Percentiles rank a stretch among this genome's conserved stretches.
Conservation (phyloP, 1,140 invertebrate genomes). For the Drosophila mojavensis region DNA sequence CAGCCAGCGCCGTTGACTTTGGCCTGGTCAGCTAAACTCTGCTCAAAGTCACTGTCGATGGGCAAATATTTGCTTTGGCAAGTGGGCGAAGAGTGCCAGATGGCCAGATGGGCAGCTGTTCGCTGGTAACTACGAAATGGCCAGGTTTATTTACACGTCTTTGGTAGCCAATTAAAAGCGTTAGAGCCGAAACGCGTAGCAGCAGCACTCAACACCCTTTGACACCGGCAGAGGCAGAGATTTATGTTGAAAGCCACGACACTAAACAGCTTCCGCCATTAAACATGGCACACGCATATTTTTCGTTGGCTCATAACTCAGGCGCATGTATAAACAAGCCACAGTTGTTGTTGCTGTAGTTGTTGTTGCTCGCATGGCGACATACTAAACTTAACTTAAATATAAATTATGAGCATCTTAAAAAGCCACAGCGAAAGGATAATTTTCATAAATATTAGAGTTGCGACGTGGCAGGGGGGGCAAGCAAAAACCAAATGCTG, state of each 20-base stretch:
- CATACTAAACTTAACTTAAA: slow-evolving; percentile 80
- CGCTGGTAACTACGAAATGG: slow-evolving; percentile 1
- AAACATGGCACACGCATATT: slow-evolving; percentile 72
- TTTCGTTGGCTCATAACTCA: slow-evolving; percentile 49
- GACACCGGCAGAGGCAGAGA: slow-evolving; percentile 55
- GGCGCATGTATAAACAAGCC: slow-evolving; percentile 39
- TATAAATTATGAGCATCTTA: slow-evolving; percentile 83
- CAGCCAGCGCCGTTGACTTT: slow-evolving; percentile 24
- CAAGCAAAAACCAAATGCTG: slow-evolving; percentile 40
- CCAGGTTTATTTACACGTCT: slow-evolving; percentile 37
- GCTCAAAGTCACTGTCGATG: slow-evolving; percentile 49
- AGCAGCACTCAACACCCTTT: slow-evolving; percentile 51
- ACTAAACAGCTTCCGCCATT: slow-evolving; percentile 82
- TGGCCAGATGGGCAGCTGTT: background rate
- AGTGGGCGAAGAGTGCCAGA: background rate
- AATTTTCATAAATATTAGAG: slow-evolving; percentile 82
- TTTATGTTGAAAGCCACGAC: slow-evolving; percentile 71
- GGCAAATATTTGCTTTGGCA: slow-evolving; percentile 41
- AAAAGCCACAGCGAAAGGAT: slow-evolving; percentile 82
- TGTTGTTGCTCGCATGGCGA: slow-evolving; percentile 59
- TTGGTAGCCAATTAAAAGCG: slow-evolving; percentile 44
- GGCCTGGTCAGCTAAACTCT: slow-evolving; percentile 40
- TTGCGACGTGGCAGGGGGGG: slow-evolving; percentile 22
- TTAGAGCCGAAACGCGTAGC: slow-evolving; percentile 7
- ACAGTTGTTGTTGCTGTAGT: slow-evolving; percentile 11